Conservation (phyloP, 2,888 invertebrate genomes). For the Habroteleia sp. region DNA sequence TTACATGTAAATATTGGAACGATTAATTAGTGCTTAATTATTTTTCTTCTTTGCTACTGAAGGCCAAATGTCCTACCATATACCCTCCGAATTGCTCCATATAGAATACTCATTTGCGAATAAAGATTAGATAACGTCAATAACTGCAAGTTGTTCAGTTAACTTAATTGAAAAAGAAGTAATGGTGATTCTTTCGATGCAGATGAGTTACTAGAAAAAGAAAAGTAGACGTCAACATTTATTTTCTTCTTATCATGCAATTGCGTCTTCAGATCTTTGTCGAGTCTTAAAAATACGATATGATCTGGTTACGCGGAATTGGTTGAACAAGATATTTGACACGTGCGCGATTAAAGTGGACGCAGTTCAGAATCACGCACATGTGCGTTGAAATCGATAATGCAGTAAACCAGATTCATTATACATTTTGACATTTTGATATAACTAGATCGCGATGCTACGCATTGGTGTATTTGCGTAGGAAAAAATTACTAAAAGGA, state of each 20-base stretch:
- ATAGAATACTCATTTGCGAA: slow-evolving; percentile 4
- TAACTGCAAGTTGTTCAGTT: slow-evolving; percentile 12
- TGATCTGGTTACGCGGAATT: too few species aligned
- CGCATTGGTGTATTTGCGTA: slow-evolving; percentile 20
- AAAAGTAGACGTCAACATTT: too few species aligned
- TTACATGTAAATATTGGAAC: too few species aligned
- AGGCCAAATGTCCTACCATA: too few species aligned
- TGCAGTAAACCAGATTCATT: slow-evolving; percentile 27
- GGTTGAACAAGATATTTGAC: not conserved
- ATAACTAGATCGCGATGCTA: slow-evolving; percentile 32
- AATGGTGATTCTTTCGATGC: not conserved
- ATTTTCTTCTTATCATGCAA: too few species aligned
- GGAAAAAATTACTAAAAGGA: too few species aligned
- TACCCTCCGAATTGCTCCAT: too few species aligned
- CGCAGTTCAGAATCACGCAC: slow-evolving; percentile 26
- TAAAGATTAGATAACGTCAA: slow-evolving; percentile 29
- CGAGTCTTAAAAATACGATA: too few species aligned
- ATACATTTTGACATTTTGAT: slow-evolving; percentile 48
- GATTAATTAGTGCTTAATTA: too few species aligned
- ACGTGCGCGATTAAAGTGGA: not conserved
- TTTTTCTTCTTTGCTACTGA: too few species aligned
- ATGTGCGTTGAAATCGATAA: slow-evolving; percentile 22
- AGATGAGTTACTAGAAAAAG: too few species aligned
- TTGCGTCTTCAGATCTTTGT: not conserved
- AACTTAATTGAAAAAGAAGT: slow-evolving; percentile 20